Base-by-base conservation (phyloP, 2,888 invertebrate species). In the Hartigia nigra region DNA sequence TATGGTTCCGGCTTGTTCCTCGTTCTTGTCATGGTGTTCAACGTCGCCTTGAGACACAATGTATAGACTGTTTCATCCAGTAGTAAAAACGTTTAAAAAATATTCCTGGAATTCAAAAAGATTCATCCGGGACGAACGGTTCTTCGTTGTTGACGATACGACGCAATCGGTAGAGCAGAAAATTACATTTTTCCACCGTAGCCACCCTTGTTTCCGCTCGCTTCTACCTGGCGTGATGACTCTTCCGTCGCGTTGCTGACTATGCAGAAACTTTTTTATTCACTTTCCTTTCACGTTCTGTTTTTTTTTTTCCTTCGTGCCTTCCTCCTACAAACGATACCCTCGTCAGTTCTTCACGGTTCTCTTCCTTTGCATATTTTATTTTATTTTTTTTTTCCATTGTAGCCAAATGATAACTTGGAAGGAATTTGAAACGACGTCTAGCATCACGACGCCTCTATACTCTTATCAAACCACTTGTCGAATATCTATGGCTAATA, bases 121-220 rank as follows among this genome's bases (percentile, higher is more conserved):
- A 23, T 55, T 55, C 9, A 9, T 39, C 39, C 39, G 39, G 14
- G 23, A 39, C 23, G 55, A 55, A 55, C 55, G 55, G 55, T 23
- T 55, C 55, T 55, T 55, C 55, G 55, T 23, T 14, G 55, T 23
- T 23, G 55, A 55, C 55, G 55, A 55, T 23, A 55, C 55, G 55
- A 14, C 14, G 72, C 31, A 4, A 31, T 72, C 87, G 84, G 78
- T 83, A 88, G 87, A 89, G 87, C 87, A 81, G 85, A 88, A 88
- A 89, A 88, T 89, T 85, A 85, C 76, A 76, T 80, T 83, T 87
- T 89, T 87, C 86, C 86, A 85, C 78, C 79, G 80, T 79, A 81
- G 77, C 81, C 84, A 82, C 85, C 83, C 83, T 82, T 81, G 77
- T 80, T 86, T 87, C 87, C 87, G 84, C 32, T 55, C 55, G 23